phyloP scores from a whole-genome alignment of 2,797 vertebrate species.

The Takifugu rubripes region DNA sequence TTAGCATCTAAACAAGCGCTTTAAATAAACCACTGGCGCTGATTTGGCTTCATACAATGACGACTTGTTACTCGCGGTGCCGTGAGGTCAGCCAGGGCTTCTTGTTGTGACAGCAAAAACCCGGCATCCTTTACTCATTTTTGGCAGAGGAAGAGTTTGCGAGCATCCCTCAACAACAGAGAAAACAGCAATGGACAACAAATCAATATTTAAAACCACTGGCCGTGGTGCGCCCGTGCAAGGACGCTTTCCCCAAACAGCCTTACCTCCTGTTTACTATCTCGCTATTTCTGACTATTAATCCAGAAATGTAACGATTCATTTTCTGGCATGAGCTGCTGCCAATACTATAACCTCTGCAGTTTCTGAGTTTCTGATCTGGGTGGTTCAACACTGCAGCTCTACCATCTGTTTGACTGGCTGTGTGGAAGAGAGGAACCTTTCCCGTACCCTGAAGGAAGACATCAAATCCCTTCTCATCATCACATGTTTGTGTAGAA shows the following conservation, averaged over 20 bases:
- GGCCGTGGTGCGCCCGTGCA: constrained; percentile 23
- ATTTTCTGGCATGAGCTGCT: constrained; percentile 28
- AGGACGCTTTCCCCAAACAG: no score
- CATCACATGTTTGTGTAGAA: neutral
- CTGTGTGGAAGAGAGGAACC: constrained; percentile 11
- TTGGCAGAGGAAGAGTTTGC: constrained; percentile 6
- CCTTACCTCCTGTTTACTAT: no score
- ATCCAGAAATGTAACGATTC: no score
- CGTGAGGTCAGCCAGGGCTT: constrained; percentile 3
- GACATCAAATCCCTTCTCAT: constrained; percentile 3
- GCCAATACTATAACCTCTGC: constrained; percentile 8
- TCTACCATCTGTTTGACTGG: constrained; percentile 6
- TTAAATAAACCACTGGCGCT: no score
- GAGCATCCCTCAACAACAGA: constrained; percentile 14
- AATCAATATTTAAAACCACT: constrained; percentile 71
- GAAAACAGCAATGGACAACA: constrained; percentile 48
- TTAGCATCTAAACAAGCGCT: no score
- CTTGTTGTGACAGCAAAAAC: constrained; percentile 10
- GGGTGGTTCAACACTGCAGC: constrained; percentile 1
- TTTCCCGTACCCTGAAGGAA: constrained; percentile 26
- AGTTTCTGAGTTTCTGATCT: constrained; percentile 17
- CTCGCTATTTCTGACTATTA: no score
- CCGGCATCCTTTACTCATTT: constrained; percentile 19
- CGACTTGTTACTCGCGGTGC: no score
- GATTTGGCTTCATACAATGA: no score